A percentile compares a stretch with the other conserved stretches of the same genome.
phyloP scores from a whole-genome alignment of 2,797 vertebrate genomes.

The Gymnothorax javanicus region DNA sequence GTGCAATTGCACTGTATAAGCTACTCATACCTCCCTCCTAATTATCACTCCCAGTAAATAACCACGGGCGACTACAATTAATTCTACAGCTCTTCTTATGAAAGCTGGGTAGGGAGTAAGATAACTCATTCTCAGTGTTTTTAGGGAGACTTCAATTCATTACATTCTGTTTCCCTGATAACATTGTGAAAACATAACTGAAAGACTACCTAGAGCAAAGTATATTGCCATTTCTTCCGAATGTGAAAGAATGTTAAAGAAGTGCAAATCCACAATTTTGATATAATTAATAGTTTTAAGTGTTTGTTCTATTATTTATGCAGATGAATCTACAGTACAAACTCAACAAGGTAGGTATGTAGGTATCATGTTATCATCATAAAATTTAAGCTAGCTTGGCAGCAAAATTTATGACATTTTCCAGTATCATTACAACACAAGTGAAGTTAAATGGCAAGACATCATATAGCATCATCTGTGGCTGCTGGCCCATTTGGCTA shows the following conservation, averaged over 20 bases:
- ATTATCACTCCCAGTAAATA: slow-evolving; percentile 71
- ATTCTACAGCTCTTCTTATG: slow-evolving; percentile 61
- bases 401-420: neutral
- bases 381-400: neutral
- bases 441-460: neutral
- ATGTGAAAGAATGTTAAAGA: neutral
- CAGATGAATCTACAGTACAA: neutral
- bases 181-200: neutral
- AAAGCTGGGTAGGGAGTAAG: slow-evolving; percentile 45
- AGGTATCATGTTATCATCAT: neutral
- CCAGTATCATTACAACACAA: neutral
- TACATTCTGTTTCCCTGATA: neutral
- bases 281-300: neutral
- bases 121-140: slow-evolving; percentile 37
- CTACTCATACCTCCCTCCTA: slow-evolving; percentile 67
- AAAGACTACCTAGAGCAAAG: neutral
- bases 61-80: slow-evolving; percentile 68
- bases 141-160: neutral
- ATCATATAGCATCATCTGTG: neutral
- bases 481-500: neutral
- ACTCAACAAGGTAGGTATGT: neutral
- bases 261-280: neutral
- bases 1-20: slow-evolving; percentile 66
- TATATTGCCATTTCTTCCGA: neutral
- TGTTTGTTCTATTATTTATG: neutral